Base-by-base conservation (phyloP, 2,888 invertebrate genomes). In the Argyra leucocephala region DNA sequence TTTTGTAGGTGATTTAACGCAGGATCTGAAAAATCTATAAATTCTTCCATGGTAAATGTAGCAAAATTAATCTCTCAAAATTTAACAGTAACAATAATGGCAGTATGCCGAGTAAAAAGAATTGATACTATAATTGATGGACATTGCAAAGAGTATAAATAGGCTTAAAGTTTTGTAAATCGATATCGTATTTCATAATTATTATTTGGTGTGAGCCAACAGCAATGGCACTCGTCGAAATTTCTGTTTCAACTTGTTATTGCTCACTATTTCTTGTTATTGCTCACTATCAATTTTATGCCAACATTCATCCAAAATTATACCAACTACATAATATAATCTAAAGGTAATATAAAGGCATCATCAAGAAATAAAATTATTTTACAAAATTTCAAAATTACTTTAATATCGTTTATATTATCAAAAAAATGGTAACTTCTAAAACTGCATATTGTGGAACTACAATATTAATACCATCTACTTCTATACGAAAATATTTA, bases 31-130 rank as follows among this genome's bases (percentile, higher is more conserved):
- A 86, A 83, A 76, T 89, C 87, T 5, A 88, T 83, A 80, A 92
- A 91, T 66, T 90, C 85, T 80, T 88, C 85, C 0, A 86, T 82
- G 0, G 83, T 81, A 69, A 88, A 92, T n/a, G 85, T 84, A 3
- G 85, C 84, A 58, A 93, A 79, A 74, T 89, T 88, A 31, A 94
- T 85, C 76, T 89, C 89, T 74, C 90, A 91, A 68, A 93, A 92
- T 74, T 89, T 90, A 72, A 94, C 90, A 0, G 91, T 90, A 15
- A 92, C 91, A 62, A 94, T 86, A 71, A 90, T 85, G 1, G 91
- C 82, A 31, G 86, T 82, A 71, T 85, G 85, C 37, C 84, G 80
- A 0, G 90, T 89, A 69, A 93, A 91, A 67, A 90, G 83, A 36
- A 93, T 84, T 67, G 92, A 88, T 71, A 86, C 84, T 60, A 88